Conservation (phyloP, 2,797 vertebrate species). For the Halcyon smyrnensis region DNA sequence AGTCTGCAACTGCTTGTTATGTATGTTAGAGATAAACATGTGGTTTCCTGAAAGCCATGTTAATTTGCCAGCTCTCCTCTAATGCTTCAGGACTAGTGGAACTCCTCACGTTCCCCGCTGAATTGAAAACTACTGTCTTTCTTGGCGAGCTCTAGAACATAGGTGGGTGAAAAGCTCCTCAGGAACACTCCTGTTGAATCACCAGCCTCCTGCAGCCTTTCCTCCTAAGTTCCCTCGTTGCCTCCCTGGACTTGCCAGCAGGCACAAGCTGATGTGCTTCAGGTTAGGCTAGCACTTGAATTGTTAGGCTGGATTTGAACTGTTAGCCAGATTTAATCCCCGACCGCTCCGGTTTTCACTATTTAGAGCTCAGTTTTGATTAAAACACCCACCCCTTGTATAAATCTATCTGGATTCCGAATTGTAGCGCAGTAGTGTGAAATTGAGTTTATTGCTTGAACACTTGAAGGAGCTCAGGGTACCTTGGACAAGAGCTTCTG, state of each 20-base stretch:
- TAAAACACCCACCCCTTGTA: neutral
- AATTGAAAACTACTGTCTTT: neutral
- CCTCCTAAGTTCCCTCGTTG: neutral
- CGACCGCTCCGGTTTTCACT: rapidly evolving
- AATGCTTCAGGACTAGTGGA: neutral
- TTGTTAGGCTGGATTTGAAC: neutral
- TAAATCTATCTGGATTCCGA: neutral
- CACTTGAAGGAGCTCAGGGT: neutral
- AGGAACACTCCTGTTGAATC: neutral
- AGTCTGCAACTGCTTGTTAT: neutral
- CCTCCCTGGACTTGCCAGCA: neutral
- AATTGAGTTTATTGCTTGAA: neutral
- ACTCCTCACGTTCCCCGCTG: neutral
- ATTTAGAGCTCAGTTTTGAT: neutral
- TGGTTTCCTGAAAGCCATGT: slow-evolving; percentile 58
- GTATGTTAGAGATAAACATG: slow-evolving; percentile 49
- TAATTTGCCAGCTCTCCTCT: neutral
- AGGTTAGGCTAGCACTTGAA: neutral
- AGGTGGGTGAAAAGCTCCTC: neutral
- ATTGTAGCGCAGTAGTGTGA: neutral
- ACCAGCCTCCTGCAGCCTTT: neutral
- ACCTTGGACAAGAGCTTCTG: slow-evolving; percentile 58
- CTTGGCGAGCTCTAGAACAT: neutral
- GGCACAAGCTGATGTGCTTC: neutral
- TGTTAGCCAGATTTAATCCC: neutral